phyloP scores from a whole-genome alignment of 2,888 invertebrate species.

The Epinotia bilunana region DNA sequence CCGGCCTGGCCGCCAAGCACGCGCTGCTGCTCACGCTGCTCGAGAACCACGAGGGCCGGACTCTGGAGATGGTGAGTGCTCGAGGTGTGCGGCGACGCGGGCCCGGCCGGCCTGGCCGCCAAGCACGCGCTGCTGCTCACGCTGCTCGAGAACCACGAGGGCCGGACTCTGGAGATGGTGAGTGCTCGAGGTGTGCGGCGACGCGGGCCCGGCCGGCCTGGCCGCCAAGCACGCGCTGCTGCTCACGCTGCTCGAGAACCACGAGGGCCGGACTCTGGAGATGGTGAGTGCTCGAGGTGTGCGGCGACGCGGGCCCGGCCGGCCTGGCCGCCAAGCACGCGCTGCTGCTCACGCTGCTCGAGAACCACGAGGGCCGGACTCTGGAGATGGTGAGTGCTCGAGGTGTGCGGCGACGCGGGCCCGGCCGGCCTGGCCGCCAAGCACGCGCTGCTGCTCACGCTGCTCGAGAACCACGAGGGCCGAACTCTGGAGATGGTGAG shows the following conservation, averaged over 20 bases:
- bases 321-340: conserved; percentile 87
- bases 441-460: conserved; percentile 91
- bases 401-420: conserved; percentile 87
- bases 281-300: conserved; percentile 90
- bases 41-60: conserved; percentile 93
- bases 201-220: conserved; percentile 83
- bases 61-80: conserved; percentile 92
- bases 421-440: conserved; percentile 85
- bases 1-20: conserved; percentile 86
- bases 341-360: conserved; percentile 92
- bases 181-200: conserved; percentile 89
- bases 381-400: conserved; percentile 92
- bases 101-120: conserved; percentile 84
- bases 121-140: conserved; percentile 92
- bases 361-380: conserved; percentile 93
- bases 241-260: conserved; percentile 94
- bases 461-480: conserved; percentile 94
- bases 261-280: conserved; percentile 92
- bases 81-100: conserved; percentile 88
- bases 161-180: conserved; percentile 93
- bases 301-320: conserved; percentile 86
- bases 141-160: conserved; percentile 93
- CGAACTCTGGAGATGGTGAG: conserved; percentile 92
- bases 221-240: conserved; percentile 91
- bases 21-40: conserved; percentile 93